phyloP scores from a whole-genome alignment of 2,888 invertebrate genomes.

The Leptopilina syphax region DNA sequence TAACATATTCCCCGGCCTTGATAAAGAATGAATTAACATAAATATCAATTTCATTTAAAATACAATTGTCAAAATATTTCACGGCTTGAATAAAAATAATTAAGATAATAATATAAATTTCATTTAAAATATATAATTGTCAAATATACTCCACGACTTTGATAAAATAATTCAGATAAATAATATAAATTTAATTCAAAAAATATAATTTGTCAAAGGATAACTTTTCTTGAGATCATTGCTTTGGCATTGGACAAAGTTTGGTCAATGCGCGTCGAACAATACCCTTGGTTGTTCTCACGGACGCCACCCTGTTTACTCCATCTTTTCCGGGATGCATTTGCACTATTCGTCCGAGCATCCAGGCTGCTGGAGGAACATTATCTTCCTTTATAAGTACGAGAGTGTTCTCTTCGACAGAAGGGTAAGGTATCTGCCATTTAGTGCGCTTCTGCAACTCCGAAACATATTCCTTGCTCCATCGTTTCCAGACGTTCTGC shows the following conservation, averaged over 20 bases:
- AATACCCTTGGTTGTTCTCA: not conserved
- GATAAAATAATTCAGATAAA: too few relatives aligned
- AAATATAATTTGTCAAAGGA: too few relatives aligned
- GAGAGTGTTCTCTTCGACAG: not conserved
- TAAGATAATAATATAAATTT: too few relatives aligned
- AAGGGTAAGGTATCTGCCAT: not conserved
- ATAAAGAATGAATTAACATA: too few relatives aligned
- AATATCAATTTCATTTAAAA: too few relatives aligned
- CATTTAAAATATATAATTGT: too few relatives aligned
- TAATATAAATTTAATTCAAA: too few relatives aligned
- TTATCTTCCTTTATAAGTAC: conserved; percentile 2
- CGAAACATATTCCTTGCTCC: conserved; percentile 8
- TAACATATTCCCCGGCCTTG: too few relatives aligned
- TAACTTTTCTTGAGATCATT: not conserved
- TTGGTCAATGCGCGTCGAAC: not conserved
- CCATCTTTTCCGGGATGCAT: not conserved
- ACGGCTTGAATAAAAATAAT: too few relatives aligned
- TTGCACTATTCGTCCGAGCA: not conserved
- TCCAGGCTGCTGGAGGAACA: not conserved
- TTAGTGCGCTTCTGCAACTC: not conserved
- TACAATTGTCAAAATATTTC: too few relatives aligned
- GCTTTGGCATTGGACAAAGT: conserved; percentile 18
- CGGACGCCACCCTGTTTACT: not conserved
- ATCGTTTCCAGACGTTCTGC: not conserved
- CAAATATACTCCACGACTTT: too few relatives aligned